Evolutionary conservation across 2,113 vertebrate species (phyloP), one percentile per base, ranked within the genome.

Genomic region (Varanus salvator): DNA sequence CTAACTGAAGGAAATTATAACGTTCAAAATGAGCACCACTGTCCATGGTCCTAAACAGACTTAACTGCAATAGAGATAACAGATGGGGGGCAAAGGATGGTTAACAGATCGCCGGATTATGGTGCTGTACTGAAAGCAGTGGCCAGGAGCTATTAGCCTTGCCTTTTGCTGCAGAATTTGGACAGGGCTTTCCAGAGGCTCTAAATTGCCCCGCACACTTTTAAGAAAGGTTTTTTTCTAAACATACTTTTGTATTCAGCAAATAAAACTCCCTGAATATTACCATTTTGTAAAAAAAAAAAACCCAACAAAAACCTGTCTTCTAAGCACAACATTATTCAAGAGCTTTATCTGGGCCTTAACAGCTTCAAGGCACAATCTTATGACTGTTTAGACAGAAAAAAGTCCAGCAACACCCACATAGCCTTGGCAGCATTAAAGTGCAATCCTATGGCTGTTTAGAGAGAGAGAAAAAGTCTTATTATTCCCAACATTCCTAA

Each of bases 1-100:
- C 27, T 54, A 60, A 69, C 54, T 44, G 60, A 76, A 89, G 11
- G 11, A 7, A 7, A 48, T 38, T 17, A 68, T 0, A 6, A 83
- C n/a, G 12, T 83, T 83, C 34, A 76, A 90, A 91, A 54, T 54
- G 38, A 38, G 48, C 86, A 54, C 21, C 85, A 57, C 85, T 89
- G 85, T 52, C 71, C 29, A 25, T 19, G 77, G 82, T 78, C 6
- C 38, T 80, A 31, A 80, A 50, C 50, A 29, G 48, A 25, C 25
- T 29, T 23, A 52, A 29, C 48, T 76, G n/a, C 90, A 89, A 8
- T 44, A 89, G 80, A 71, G 1, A 50, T 60, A 44, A 8, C 90
- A 8, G 54, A 48, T 3, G 0, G 84, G 0, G 84, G 8, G 34
- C 0, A 17, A 60, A 75, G 84, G 21, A 76, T 64, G 68, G 76